Evolutionary conservation across 2,797 vertebrate species (phyloP).

Genomic region (Adrianichthys oophorus): DNA sequence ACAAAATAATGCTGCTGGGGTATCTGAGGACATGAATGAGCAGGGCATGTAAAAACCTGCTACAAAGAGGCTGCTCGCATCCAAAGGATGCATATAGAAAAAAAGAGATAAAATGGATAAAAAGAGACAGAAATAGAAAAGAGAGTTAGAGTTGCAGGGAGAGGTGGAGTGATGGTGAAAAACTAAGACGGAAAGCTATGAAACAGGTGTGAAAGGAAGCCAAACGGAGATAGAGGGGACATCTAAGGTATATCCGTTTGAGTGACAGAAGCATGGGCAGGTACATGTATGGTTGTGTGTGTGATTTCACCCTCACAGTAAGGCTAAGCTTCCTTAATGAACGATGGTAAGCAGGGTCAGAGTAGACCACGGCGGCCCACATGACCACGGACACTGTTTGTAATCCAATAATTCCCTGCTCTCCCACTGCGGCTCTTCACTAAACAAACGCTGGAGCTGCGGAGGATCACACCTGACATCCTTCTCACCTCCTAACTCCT

Average conservation of each 20-base stretch:
- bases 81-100: slow-evolving; percentile 30
- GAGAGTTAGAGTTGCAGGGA: slow-evolving; percentile 24
- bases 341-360: slow-evolving; percentile 76
- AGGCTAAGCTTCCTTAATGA: slow-evolving; percentile 72
- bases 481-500: background rate
- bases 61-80: slow-evolving; percentile 39
- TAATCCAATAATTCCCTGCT: slow-evolving; percentile 81
- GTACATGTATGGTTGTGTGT: slow-evolving; percentile 23
- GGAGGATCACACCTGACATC: slow-evolving; percentile 56
- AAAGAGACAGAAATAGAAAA: slow-evolving; percentile 36
- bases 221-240: slow-evolving; percentile 11
- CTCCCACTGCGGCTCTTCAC: slow-evolving; percentile 53
- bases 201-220: slow-evolving; percentile 2
- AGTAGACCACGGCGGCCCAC: slow-evolving; percentile 66
- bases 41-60: slow-evolving; percentile 42
- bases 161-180: slow-evolving; percentile 4
- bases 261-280: slow-evolving; percentile 27
- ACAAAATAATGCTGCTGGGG: slow-evolving; percentile 26
- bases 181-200: slow-evolving; percentile 10
- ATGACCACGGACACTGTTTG: slow-evolving; percentile 65
- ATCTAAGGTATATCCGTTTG: slow-evolving; percentile 19
- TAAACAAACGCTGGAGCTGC: slow-evolving; percentile 58
- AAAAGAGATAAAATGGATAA: slow-evolving; percentile 13
- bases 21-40: slow-evolving; percentile 50
- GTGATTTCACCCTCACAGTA: slow-evolving; percentile 64